Base-by-base conservation (phyloP, 2,888 invertebrate species). In the Chrysina gloriosa region DNA sequence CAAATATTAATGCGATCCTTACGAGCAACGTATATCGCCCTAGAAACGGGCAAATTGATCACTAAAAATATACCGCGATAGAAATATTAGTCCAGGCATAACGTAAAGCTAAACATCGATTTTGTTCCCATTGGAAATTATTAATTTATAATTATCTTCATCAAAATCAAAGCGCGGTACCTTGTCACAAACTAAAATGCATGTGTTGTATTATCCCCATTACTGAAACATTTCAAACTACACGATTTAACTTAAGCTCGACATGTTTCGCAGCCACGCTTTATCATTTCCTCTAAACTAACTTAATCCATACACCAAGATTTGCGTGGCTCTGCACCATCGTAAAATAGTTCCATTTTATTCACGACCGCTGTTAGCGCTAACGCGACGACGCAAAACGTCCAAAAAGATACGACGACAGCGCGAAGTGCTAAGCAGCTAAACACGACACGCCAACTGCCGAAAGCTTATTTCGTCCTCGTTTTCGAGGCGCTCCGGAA, bases 1-100 rank as follows among this genome's bases (percentile, higher is more conserved):
- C 6, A 52, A 52, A 52, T 52, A 52, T 52, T 52, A 52, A 52
- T 29, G 4, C 27, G 58, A 7, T 9, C 48, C 31, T 29, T 52
- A 52, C 50, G n/a, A n/a, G n/a, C n/a, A n/a, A 9, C 29, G n/a
- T 27, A 52, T 23, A 19, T 14, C 29, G 16, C 14, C 23, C 5
- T 29, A 23, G 29, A 52, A 52, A 52, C 29, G 27, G 7, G 9
- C 11, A 29, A 31, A 29, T 52, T 29, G 29, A 29, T 27, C 29
- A 6, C 14, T 11, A 29, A 52, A 52, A 52, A 29, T 52, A 16
- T 31, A 7, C 31, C 29, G 23, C n/a, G 23, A 11, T 48, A 48
- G 3, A 48, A 48, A 27, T 25, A 23, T 25, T 11, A 23, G 27
- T 9, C 25, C 25, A 11, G 23, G 14, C 36, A 36, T 36, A 9